Percentiles rank a stretch among this genome's conserved stretches.
phyloP scores from a whole-genome alignment of 2,113 vertebrate genomes.

The Pseudolaguvia tuberculata region DNA sequence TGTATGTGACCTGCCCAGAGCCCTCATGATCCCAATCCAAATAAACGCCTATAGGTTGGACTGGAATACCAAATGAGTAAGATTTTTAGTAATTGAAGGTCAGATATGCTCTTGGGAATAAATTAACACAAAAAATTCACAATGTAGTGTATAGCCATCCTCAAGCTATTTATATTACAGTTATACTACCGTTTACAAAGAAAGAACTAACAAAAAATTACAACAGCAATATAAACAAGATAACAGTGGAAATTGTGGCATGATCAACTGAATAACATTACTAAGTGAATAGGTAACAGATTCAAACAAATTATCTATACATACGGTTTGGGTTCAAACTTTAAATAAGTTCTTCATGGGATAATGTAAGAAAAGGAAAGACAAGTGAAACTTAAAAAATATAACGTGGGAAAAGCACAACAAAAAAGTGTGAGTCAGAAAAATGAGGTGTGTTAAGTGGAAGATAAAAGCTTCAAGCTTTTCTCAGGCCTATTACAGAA shows the following conservation, averaged over 20 bases:
- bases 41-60: not conserved
- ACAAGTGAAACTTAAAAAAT: not conserved
- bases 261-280: not conserved
- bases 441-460: slow-evolving; percentile 17
- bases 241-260: not conserved
- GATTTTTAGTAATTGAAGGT: not conserved
- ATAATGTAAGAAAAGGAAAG: not conserved
- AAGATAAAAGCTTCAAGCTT: not conserved
- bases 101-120: not conserved
- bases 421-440: not conserved
- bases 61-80: not conserved
- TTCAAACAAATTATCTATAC: not conserved
- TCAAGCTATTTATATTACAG: no score
- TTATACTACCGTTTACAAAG: not conserved
- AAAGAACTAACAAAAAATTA: not conserved
- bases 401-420: not conserved
- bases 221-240: not conserved
- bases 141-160: no score
- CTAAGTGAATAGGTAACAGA: not conserved
- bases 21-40: not conserved
- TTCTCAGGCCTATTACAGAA: not conserved
- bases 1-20: no score
- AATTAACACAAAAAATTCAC: not conserved
- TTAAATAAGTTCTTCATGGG: not conserved
- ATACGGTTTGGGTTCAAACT: not conserved